These are phyloP conservation scores for Sphenopsis melanotis DNA, from an alignment of 2,797 vertebrate genomes.

Conservation along the genomic window DNA sequence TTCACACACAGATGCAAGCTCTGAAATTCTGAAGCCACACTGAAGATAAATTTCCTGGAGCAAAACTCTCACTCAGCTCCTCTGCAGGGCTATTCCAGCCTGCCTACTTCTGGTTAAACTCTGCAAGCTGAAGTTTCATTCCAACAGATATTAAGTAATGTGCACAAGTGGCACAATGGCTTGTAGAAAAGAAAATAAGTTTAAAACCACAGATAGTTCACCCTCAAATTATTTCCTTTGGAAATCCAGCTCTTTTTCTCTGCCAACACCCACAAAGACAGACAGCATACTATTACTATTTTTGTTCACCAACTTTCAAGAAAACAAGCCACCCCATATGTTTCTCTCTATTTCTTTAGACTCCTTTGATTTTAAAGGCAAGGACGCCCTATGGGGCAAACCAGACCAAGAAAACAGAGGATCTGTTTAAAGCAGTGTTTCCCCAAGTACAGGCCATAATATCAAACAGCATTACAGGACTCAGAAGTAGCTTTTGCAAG, in stretches of 20 bases:
- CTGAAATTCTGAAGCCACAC: not conserved
- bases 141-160: not conserved
- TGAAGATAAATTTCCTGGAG: not conserved
- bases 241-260: not conserved
- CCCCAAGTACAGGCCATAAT: not conserved
- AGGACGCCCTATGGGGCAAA: not conserved
- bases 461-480: not conserved
- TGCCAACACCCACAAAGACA: conserved; percentile 23
- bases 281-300: not conserved
- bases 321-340: not conserved
- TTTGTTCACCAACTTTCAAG: conserved; percentile 2
- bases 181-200: conserved; percentile 18
- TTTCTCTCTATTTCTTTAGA: not conserved
- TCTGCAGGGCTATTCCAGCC: not conserved
- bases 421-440: not conserved
- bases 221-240: not conserved
- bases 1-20: not conserved
- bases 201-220: not conserved
- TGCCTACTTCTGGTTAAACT: not conserved
- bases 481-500: not conserved
- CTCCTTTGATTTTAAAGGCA: not conserved
- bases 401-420: not conserved
- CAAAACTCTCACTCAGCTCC: not conserved
- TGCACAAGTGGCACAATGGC: not conserved
- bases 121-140: not conserved